Percentiles rank a stretch among this genome's conserved stretches.
Conservation (phyloP, 2,888 invertebrate species). For the Drosophila nr. medialis region DNA sequence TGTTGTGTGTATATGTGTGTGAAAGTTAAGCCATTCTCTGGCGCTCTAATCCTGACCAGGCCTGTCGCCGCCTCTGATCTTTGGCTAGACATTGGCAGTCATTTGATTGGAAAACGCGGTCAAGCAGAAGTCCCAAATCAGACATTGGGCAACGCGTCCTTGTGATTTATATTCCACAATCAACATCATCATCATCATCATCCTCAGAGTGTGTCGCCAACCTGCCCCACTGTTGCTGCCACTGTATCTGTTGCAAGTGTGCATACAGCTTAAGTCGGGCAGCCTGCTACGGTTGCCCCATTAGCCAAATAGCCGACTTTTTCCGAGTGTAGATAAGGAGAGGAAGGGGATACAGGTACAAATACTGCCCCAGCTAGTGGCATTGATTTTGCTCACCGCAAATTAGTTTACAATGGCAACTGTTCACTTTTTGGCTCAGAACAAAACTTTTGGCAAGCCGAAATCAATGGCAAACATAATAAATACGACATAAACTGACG, state of each 20-base stretch:
- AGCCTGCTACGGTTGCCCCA: constrained; percentile 9
- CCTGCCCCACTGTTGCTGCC: constrained; percentile 10
- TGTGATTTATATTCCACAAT: constrained; percentile 39
- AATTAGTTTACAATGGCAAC: constrained; percentile 64
- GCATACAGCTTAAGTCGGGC: constrained; percentile 36
- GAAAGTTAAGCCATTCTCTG: constrained; percentile 34
- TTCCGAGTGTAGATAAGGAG: background rate
- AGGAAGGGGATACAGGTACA: constrained; percentile 12
- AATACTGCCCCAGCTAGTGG: constrained; percentile 8
- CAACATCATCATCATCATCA: constrained; percentile 24
- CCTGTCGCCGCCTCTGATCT: constrained; percentile 59
- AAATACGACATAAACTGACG: constrained; percentile 44
- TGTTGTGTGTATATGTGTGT: constrained; percentile 42
- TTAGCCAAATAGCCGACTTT: constrained; percentile 3
- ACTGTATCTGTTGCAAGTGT: constrained; percentile 37
- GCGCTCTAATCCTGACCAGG: constrained; percentile 41
- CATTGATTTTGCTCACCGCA: constrained; percentile 44
- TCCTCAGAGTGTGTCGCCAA: background rate
- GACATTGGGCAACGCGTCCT: constrained; percentile 48
- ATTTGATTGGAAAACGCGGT: constrained; percentile 82
- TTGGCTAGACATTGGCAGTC: constrained; percentile 66
- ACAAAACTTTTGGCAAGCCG: constrained; percentile 23
- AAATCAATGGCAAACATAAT: constrained; percentile 46
- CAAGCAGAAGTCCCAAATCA: constrained; percentile 70
- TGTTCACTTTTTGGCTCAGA: constrained; percentile 6